Conservation (phyloP, 2,113 vertebrate genomes). For the Tragelaphus strepsiceros region DNA sequence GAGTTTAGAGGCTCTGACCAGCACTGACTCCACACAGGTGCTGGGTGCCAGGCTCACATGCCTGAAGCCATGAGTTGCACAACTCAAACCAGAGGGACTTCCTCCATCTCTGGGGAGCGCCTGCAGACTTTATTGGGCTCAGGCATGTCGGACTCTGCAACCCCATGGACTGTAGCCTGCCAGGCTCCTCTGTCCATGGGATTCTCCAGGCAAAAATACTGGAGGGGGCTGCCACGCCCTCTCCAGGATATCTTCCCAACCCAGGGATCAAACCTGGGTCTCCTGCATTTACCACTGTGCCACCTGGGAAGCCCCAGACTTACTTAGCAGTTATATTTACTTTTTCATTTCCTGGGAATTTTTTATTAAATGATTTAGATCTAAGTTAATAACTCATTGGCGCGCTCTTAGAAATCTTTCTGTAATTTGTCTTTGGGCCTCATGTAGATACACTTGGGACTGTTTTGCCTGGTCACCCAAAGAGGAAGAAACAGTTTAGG, state of each 20-base stretch:
- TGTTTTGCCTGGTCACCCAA: not conserved
- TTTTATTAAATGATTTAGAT: accelerated
- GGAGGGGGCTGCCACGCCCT: not conserved
- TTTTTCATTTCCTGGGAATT: not conserved
- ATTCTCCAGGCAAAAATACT: not conserved
- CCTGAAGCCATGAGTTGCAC: accelerated
- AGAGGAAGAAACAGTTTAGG: not conserved
- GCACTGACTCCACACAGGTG: accelerated
- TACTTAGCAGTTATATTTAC: not conserved
- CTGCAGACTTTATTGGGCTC: not conserved
- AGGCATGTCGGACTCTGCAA: not conserved
- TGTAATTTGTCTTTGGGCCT: not conserved
- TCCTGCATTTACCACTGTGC: not conserved
- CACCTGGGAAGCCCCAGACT: not conserved
- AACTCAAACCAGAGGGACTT: accelerated
- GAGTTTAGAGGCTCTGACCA: accelerated
- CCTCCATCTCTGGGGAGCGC: accelerated
- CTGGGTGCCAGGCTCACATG: accelerated
- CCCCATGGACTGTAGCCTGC: not conserved
- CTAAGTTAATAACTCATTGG: accelerated
- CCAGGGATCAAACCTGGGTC: not conserved
- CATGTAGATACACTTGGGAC: not conserved
- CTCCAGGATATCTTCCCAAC: not conserved
- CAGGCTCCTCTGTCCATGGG: not conserved
- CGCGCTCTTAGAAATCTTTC: accelerated